These are phyloP conservation scores for Silurus glanis DNA, from an alignment of 2,113 vertebrate species.

Conservation along the genomic window DNA sequence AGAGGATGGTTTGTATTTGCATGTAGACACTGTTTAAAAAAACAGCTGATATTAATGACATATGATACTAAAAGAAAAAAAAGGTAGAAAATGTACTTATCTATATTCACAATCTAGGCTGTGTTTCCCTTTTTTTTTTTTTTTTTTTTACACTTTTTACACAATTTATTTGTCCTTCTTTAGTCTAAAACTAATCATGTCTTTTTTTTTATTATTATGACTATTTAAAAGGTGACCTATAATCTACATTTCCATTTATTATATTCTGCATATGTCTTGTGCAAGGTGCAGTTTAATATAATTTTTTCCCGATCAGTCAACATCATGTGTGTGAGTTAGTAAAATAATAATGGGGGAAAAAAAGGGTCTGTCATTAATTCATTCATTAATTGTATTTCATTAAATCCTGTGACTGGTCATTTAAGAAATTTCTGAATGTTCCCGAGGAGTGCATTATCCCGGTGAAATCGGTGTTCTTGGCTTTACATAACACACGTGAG, in stretches of 20 bases:
- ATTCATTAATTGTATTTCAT: not conserved
- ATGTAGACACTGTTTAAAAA: no score
- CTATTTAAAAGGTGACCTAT: not conserved
- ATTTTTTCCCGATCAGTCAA: not conserved
- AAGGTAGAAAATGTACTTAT: no score
- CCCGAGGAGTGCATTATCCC: conserved; percentile 5
- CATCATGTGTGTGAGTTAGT: not conserved
- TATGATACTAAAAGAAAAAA: no score
- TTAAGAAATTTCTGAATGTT: not conserved
- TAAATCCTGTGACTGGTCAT: not conserved
- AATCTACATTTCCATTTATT: not conserved
- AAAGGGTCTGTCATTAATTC: no score
- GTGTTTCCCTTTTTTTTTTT: not conserved
- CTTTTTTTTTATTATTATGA: not conserved
- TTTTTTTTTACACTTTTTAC: not conserved
- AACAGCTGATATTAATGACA: not conserved
- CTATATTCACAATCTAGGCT: not conserved
- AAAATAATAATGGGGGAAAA: not conserved
- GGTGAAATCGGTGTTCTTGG: conserved; percentile 21
- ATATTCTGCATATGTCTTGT: no score
- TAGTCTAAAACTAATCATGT: not conserved
- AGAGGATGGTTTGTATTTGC: not conserved
- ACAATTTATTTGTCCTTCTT: not conserved
- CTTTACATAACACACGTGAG: conserved; percentile 45
- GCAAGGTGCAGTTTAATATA: not conserved